These are phyloP conservation scores for Somateria mollissima DNA, from an alignment of 2,797 vertebrate species.

Conservation along the genomic window DNA sequence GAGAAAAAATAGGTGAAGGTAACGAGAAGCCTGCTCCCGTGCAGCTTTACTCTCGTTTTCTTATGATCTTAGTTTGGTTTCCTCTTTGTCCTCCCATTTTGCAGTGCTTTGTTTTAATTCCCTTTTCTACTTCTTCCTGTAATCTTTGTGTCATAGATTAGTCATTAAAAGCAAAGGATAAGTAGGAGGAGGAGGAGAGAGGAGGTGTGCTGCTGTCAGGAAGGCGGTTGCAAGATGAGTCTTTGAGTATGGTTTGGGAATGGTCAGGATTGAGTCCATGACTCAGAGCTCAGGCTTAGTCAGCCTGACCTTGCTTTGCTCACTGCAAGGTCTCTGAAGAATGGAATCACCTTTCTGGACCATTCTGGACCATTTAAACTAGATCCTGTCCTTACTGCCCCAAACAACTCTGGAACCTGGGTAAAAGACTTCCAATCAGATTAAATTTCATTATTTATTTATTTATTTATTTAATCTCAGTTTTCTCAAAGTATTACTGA, in stretches of 20 bases:
- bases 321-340: neutral
- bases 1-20: neutral
- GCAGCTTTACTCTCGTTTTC: neutral
- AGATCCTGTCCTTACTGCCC: neutral
- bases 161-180: neutral
- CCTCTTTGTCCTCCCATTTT: neutral
- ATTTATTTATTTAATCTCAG: too few species aligned
- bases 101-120: neutral
- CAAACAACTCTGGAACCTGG: neutral
- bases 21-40: neutral
- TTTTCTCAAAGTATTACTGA: neutral
- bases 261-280: fast-evolving
- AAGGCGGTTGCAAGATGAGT: neutral
- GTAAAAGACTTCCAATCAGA: neutral
- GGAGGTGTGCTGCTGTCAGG: neutral
- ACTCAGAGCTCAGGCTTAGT: slow-evolving; percentile 44
- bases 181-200: neutral
- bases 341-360: neutral
- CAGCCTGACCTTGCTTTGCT: neutral
- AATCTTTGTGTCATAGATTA: slow-evolving; percentile 34
- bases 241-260: neutral
- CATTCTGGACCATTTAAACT: neutral
- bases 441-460: neutral
- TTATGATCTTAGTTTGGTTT: neutral
- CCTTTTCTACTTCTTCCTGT: neutral